Base-by-base conservation (phyloP, 2,888 invertebrate species). In the Bellardia bayeri region DNA sequence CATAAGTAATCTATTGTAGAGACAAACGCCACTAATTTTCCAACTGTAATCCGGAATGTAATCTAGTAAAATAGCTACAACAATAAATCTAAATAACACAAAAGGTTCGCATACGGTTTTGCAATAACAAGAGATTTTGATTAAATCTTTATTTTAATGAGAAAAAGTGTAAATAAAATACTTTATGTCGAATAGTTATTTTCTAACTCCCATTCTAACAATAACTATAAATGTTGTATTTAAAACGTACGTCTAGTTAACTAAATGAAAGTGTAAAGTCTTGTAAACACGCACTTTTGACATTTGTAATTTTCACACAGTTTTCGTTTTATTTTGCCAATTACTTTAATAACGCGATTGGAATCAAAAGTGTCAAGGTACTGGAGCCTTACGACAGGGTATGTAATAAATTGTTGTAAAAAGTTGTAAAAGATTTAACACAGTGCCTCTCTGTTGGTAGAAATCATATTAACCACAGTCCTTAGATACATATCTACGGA, bases 261-360 rank as follows among this genome's bases (percentile, higher is more conserved):
- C 56, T 3, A 9, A 61, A 30, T 3, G n/a, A 7, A 61, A 71
- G 37, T 13, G 69, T 37, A 71, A 71, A 37, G 54, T 54, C 33
- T 71, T 71, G 69, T 71, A 37, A 71, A 71, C 69, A 71, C 69
- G 51, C 69, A 71, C 69, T 54, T 71, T n/a, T 54, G 69, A 71
- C 69, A 71, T 23, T 23, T 23, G 23, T 37, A 54, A 37, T 54
- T 71, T 71, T 37, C 11, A 69, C 51, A 33, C 37, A 33, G 37
- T 54, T 71, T 69, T 66, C 3, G 16, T 66, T 68, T 49, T 2
- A 30, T 13, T 45, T 56, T 9, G 5, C 14, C 9, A 23, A 56
- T 56, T 23, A 68, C 23, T 23, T 68, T 54, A 71, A 71, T 54
- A 51, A 71, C 37, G 45, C 51, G 16, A 71, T 54, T 54, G 54